phyloP scores from a whole-genome alignment of 2,797 vertebrate species.

The Rallus crepitans region DNA sequence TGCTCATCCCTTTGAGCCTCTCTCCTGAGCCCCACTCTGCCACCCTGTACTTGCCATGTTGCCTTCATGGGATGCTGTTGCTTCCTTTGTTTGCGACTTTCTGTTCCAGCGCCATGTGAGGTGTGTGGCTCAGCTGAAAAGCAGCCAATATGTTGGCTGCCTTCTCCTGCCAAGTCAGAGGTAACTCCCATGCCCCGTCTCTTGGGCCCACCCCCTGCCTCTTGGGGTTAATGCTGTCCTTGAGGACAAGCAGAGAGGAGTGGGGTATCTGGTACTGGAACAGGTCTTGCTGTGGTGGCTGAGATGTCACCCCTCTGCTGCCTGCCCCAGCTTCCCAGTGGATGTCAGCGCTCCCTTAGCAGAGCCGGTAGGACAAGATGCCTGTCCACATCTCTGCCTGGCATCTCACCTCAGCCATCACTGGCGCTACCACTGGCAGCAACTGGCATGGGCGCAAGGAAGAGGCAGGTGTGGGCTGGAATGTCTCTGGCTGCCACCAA shows the following conservation, averaged over 20 bases:
- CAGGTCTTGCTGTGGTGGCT: neutral
- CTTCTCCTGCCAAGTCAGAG: neutral
- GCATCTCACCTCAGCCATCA: neutral
- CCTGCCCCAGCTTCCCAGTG: neutral
- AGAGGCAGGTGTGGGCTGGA: neutral
- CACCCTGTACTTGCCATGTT: neutral
- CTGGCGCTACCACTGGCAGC: neutral
- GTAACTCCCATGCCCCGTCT: too few species aligned
- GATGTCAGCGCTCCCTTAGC: neutral
- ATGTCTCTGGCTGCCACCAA: neutral
- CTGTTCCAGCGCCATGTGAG: neutral
- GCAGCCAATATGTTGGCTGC: fast-evolving
- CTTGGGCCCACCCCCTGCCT: too few species aligned
- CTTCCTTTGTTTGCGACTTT: neutral
- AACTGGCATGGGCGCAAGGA: neutral
- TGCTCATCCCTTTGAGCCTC: neutral
- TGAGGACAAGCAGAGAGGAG: neutral
- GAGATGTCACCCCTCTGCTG: neutral
- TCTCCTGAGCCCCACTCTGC: too few species aligned
- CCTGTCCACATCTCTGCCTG: neutral
- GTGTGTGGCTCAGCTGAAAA: neutral
- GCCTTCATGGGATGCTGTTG: neutral
- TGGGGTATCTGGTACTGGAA: neutral
- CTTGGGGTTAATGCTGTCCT: neutral
- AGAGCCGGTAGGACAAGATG: neutral